Base-by-base conservation (phyloP, 2,113 vertebrate species). In the Melozone crissalis region DNA sequence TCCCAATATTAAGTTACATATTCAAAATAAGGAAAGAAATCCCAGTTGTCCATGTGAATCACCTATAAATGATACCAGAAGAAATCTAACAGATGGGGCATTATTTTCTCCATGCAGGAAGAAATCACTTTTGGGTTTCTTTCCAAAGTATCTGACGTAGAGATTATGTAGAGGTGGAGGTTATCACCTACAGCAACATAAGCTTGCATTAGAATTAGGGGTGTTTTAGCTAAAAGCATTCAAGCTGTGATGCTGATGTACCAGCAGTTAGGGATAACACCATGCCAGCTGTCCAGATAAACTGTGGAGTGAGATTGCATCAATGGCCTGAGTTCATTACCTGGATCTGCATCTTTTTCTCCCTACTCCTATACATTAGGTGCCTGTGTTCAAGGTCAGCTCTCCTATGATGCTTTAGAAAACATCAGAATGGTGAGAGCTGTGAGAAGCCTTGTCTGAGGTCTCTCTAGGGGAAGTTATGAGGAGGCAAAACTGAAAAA, bases 81-180 rank as follows among this genome's bases (percentile, higher is more conserved):
- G 47, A 83, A 83, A 73, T 62, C 31, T 90, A 66, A 76, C 85
- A 90, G 65, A 74, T 55, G 61, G 61, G 72, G 7, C 6, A 44
- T 57, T 68, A 55, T 76, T 90, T 95, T 91, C 73, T n/a, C 47
- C 12, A 44, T n/a, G 27, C 15, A 89, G 74, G 49, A 46, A 89
- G 84, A 91, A 94, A 89, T 87, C 59, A 89, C 57, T 86, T 94
- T 81, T 55, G 18, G 39, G 63, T 84, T 81, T 49, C 22, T 89
- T 84, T 95, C 62, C 30, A 75, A 81, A 61, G 6, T 21, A 57
- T 72, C 11, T 68, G 52, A 72, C 51, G 5, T 2, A 84, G 55
- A 58, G 10, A 43, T 78, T 78, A 35, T 78, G 44, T 65, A 52
- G 87, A 81, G 17, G 31, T 63, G 37, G 74, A 89, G 20, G 22